phyloP scores from a whole-genome alignment of 2,888 invertebrate genomes.

The Amblyjoppa fuscipennis region DNA sequence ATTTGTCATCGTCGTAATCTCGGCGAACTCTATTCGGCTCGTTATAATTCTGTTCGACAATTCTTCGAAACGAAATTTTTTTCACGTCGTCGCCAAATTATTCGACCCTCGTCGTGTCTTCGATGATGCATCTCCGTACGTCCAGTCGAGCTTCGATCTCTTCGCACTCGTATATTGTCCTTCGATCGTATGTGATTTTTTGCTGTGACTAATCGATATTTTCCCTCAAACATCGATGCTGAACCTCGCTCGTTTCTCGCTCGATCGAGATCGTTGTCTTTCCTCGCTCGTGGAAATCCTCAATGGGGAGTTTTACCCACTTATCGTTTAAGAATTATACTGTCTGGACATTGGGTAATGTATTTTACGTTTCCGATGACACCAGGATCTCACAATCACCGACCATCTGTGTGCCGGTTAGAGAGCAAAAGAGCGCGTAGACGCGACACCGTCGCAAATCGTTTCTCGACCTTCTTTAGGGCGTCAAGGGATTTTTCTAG shows the following conservation, averaged over 20 bases:
- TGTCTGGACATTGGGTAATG: constrained; percentile 70
- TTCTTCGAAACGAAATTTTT: not conserved
- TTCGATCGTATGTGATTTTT: too few species aligned
- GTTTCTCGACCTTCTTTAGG: constrained; percentile 63
- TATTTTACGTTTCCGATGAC: constrained; percentile 70
- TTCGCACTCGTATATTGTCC: too few species aligned
- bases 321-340: constrained; percentile 54
- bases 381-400: constrained; percentile 57
- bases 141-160: not conserved
- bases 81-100: not conserved
- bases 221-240: too few species aligned
- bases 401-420: constrained; percentile 69
- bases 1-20: constrained; percentile 4
- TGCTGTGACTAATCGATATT: too few species aligned
- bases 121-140: not conserved
- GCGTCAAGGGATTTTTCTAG: constrained; percentile 61
- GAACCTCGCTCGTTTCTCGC: too few species aligned
- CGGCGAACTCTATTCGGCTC: not conserved
- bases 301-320: constrained; percentile 7
- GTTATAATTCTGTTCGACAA: not conserved
- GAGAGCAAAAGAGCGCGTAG: constrained; percentile 64
- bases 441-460: constrained; percentile 38
- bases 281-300: constrained; percentile 17
- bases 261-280: too few species aligned
- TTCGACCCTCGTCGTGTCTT: not conserved